Evolutionary conservation across 2,888 invertebrate genomes (phyloP).

Genomic region (Epistrophella euchroma): DNA sequence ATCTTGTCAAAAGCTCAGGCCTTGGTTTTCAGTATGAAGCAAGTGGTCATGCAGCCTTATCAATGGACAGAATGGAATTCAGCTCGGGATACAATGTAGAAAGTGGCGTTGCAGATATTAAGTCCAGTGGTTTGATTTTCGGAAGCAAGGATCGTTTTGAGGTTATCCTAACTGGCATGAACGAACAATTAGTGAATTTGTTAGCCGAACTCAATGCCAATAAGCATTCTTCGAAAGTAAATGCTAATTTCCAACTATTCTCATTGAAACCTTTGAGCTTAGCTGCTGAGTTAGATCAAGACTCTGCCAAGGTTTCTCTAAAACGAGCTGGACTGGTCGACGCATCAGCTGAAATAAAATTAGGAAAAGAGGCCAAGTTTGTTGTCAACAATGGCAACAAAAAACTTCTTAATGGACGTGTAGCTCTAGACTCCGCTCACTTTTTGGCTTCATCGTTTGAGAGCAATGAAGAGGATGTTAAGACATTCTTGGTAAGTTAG

Average conservation of each 20-base stretch:
- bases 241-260: constrained; percentile 78
- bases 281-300: constrained; percentile 78
- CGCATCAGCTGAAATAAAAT: constrained; percentile 78
- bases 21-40: constrained; percentile 79
- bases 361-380: constrained; percentile 80
- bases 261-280: constrained; percentile 79
- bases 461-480: constrained; percentile 79
- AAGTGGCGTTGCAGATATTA: constrained; percentile 80
- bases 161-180: constrained; percentile 77
- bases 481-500: constrained; percentile 80
- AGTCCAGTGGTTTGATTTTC: constrained; percentile 79
- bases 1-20: constrained; percentile 84
- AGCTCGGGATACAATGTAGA: constrained; percentile 80
- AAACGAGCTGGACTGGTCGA: constrained; percentile 78
- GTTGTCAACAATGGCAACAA: constrained; percentile 78
- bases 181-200: constrained; percentile 79
- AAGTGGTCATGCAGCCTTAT: constrained; percentile 79
- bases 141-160: constrained; percentile 82
- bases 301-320: constrained; percentile 77
- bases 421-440: constrained; percentile 80
- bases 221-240: constrained; percentile 78
- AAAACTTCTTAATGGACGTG: constrained; percentile 79
- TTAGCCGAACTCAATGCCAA: constrained; percentile 78
- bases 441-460: constrained; percentile 81
- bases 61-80: constrained; percentile 79